A percentile compares a stretch with the other conserved stretches of the same genome.
phyloP scores from a whole-genome alignment of 2,888 invertebrate species.

The Megalurothrips usitatus region DNA sequence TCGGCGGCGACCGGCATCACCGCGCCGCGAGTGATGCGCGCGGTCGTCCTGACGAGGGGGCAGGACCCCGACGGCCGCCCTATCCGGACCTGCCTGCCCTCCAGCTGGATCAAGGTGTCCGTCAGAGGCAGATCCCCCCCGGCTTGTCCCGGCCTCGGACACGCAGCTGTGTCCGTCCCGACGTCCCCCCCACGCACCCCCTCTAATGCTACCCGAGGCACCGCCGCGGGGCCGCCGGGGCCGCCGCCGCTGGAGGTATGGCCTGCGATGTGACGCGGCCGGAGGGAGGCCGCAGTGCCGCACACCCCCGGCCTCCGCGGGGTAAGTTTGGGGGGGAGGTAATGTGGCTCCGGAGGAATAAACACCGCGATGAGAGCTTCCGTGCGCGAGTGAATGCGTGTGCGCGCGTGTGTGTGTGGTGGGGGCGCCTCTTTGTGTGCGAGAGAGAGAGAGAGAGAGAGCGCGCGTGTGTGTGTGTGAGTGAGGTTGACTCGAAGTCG shows the following conservation, averaged over 20 bases:
- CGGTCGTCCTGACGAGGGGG: background rate
- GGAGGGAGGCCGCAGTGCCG: too few species aligned
- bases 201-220: background rate
- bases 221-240: background rate
- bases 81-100: background rate
- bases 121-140: conserved; percentile 12
- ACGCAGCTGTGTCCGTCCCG: background rate
- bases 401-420: background rate
- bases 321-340: too few species aligned
- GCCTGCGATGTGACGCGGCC: too few species aligned
- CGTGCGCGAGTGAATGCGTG: background rate
- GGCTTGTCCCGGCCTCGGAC: background rate
- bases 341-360: background rate
- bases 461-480: background rate
- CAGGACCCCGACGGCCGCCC: background rate
- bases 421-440: background rate
- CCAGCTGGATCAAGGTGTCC: conserved; percentile 17
- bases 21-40: background rate
- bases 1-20: background rate
- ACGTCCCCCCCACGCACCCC: background rate
- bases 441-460: background rate
- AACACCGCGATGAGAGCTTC: background rate
- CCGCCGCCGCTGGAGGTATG: too few species aligned
- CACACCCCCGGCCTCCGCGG: too few species aligned
- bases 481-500: background rate